Percentiles rank a stretch among this genome's conserved stretches.
Conservation (phyloP, 2,797 vertebrate genomes). For the Poeciliopsis infans region DNA sequence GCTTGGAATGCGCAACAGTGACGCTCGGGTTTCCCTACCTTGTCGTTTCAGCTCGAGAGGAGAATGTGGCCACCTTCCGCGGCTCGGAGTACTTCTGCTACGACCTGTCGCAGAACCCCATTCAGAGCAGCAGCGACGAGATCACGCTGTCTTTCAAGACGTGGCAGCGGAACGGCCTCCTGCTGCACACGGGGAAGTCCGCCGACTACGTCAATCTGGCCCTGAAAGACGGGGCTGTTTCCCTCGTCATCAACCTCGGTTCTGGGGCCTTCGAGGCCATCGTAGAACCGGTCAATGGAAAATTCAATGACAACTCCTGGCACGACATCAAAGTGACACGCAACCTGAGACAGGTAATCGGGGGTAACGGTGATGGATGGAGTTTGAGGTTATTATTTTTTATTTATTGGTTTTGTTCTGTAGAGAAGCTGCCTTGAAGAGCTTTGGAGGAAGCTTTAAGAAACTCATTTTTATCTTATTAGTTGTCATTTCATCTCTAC, state of each 20-base stretch:
- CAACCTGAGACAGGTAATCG: conserved; percentile 98
- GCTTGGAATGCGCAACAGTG: not conserved
- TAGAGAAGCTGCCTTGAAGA: conserved; percentile 58
- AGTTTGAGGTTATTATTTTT: conserved; percentile 22
- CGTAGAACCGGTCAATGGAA: conserved; percentile 97
- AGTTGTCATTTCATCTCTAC: conserved; percentile 77
- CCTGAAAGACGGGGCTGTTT: conserved; percentile 95
- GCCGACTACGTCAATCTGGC: conserved; percentile 99
- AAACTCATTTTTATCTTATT: conserved; percentile 72
- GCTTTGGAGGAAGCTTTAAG: conserved; percentile 63
- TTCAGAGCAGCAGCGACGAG: conserved; percentile 99
- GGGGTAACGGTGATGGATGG: conserved; percentile 57
- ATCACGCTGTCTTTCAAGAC: conserved; percentile 99
- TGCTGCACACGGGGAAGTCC: conserved; percentile 97
- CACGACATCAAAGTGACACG: conserved; percentile 99
- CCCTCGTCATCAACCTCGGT: conserved; percentile 97
- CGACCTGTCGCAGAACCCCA: conserved; percentile 97
- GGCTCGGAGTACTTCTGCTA: conserved; percentile 98
- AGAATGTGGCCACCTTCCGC: conserved; percentile 96
- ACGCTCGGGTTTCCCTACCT: not conserved
- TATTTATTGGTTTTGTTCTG: not conserved
- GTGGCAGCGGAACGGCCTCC: conserved; percentile 96
- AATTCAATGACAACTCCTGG: conserved; percentile 99
- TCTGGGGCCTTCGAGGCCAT: conserved; percentile 99
- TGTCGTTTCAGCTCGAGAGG: conserved; percentile 87